Evolutionary conservation across 2,113 vertebrate genomes (phyloP).

Genomic region (Xiphophorus maculatus): DNA sequence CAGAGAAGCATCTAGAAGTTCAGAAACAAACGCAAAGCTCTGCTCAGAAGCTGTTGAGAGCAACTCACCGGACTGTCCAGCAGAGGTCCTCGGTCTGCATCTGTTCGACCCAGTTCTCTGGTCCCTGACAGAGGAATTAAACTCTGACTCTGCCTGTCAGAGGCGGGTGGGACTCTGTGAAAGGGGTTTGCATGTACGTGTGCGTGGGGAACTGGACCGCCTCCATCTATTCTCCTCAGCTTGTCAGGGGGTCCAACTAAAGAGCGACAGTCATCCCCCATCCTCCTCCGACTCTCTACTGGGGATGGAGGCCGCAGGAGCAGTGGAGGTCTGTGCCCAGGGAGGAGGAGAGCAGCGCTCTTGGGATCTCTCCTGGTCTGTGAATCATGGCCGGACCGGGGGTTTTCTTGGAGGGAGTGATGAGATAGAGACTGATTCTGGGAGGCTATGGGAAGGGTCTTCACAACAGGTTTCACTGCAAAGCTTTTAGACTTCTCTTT

Average conservation of each 20-base stretch:
- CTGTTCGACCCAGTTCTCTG: slow-evolving; percentile 59
- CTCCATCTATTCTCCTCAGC: slow-evolving; percentile 61
- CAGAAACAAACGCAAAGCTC: too few relatives aligned
- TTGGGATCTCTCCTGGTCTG: slow-evolving; percentile 61
- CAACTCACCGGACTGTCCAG: slow-evolving; percentile 71
- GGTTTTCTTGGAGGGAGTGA: slow-evolving; percentile 49
- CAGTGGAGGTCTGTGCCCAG: slow-evolving; percentile 20
- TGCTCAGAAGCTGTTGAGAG: neutral
- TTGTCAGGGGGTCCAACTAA: slow-evolving; percentile 68
- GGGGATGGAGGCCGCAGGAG: slow-evolving; percentile 48
- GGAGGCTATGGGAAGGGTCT: slow-evolving; percentile 58
- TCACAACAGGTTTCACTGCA: slow-evolving; percentile 27
- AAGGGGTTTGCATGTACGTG: slow-evolving; percentile 61
- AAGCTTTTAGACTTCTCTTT: slow-evolving; percentile 68
- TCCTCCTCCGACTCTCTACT: slow-evolving; percentile 54
- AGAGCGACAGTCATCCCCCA: slow-evolving; percentile 61
- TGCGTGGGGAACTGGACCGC: slow-evolving; percentile 38
- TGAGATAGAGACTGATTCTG: slow-evolving; percentile 44
- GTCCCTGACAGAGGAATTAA: slow-evolving; percentile 51
- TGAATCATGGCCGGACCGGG: slow-evolving; percentile 45
- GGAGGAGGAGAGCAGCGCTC: slow-evolving; percentile 32
- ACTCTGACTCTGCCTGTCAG: slow-evolving; percentile 43
- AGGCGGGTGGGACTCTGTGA: slow-evolving; percentile 47
- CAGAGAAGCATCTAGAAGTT: too few relatives aligned
- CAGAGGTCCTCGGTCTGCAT: slow-evolving; percentile 62